Percentiles rank a stretch among this genome's conserved stretches.
phyloP scores from a whole-genome alignment of 1,140 invertebrate species.

The Plutomurus gul region DNA sequence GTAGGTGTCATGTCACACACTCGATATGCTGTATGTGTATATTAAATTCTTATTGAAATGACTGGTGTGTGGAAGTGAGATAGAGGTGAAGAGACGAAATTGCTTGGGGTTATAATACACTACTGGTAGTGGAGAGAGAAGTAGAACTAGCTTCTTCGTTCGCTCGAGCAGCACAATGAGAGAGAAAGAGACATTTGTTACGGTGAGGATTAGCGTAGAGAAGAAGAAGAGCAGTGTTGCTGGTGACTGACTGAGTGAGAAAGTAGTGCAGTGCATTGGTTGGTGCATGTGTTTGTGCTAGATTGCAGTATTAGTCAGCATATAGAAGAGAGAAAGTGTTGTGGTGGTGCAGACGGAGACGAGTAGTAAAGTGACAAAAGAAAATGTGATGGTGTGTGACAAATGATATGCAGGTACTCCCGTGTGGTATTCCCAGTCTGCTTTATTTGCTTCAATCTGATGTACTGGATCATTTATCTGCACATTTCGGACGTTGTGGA shows the following conservation, averaged over 20 bases:
- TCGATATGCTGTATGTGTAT: no score
- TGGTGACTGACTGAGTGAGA: background rate
- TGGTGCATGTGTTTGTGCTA: background rate
- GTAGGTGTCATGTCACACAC: no score
- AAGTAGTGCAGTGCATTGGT: background rate
- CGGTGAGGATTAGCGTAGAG: background rate
- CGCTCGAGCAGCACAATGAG: background rate
- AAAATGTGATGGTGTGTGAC: background rate
- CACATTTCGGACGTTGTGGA: conserved; percentile 93
- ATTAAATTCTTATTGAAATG: no score
- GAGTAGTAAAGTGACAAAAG: background rate
- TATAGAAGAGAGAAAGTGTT: background rate
- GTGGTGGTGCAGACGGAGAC: background rate
- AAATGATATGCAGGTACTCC: conserved; percentile 66
- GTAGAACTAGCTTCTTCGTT: no score
- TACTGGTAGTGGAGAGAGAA: no score
- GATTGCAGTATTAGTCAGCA: background rate
- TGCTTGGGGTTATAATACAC: no score
- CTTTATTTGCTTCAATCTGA: conserved; percentile 96
- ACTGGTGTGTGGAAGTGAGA: no score
- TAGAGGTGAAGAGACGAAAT: no score
- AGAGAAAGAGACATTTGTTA: background rate
- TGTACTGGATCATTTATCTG: conserved; percentile 97
- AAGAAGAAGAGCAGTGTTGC: background rate
- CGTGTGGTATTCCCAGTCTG: conserved; percentile 94